Conservation (phyloP, 2,797 vertebrate genomes). For the Xenopus petersii region DNA sequence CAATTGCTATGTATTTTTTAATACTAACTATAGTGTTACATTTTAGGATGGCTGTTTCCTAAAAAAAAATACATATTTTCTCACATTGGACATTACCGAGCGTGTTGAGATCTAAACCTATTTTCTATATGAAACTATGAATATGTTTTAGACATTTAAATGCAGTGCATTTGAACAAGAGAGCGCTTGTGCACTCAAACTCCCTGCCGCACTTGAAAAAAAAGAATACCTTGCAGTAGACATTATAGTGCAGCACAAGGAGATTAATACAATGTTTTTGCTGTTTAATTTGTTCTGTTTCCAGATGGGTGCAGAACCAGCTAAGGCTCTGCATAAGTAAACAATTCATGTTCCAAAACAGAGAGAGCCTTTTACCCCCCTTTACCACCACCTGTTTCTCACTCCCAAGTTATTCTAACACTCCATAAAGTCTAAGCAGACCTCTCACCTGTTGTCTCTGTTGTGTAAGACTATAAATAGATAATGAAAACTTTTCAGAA, state of each 20-base stretch:
- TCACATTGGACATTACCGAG: no score
- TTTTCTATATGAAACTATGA: conserved; percentile 1
- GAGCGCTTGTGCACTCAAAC: conserved; percentile 1
- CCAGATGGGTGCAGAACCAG: conserved; percentile 13
- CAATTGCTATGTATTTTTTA: background rate
- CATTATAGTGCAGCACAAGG: background rate
- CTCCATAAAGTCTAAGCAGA: conserved; percentile 22
- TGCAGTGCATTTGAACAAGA: conserved; percentile 27
- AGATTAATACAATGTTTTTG: conserved; percentile 2
- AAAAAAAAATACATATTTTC: background rate
- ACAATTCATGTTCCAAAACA: conserved; percentile 16
- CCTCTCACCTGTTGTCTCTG: conserved; percentile 30
- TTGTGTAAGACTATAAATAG: background rate
- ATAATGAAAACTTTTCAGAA: conserved; percentile 38
- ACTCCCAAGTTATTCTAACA: conserved; percentile 18
- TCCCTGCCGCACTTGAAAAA: conserved; percentile 6
- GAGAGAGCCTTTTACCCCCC: conserved; percentile 2
- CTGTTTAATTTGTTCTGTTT: conserved; percentile 22
- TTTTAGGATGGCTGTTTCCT: conserved; percentile 2
- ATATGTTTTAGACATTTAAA: conserved; percentile 24
- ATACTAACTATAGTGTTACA: background rate
- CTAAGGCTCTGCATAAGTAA: conserved; percentile 16
- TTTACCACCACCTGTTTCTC: conserved; percentile 26
- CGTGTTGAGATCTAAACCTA: no score
- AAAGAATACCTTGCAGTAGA: background rate